Conservation (phyloP, 2,888 invertebrate genomes). For the Augochlorella aurata region DNA sequence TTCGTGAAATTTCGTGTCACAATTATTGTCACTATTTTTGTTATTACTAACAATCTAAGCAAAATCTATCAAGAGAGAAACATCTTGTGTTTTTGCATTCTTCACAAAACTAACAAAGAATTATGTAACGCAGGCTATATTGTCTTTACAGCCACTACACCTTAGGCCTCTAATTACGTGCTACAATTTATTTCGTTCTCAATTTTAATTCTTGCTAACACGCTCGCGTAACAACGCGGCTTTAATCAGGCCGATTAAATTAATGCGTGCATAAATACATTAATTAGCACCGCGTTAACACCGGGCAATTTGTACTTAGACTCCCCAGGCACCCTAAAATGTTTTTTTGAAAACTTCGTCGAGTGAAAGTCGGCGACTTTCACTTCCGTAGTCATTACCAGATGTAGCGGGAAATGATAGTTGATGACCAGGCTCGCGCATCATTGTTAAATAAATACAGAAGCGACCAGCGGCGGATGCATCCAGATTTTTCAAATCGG, state of each 20-base stretch:
- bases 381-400: constrained; percentile 24
- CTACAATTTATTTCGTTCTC: background rate
- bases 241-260: background rate
- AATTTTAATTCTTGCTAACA: background rate
- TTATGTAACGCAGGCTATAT: background rate
- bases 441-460: constrained; percentile 8
- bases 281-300: background rate
- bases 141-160: background rate
- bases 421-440: constrained; percentile 13
- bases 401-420: constrained; percentile 15
- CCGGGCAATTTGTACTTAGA: background rate
- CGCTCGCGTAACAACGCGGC: background rate
- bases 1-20: no score
- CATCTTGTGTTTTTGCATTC: background rate
- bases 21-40: no score
- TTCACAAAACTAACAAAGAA: background rate
- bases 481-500: background rate
- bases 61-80: background rate
- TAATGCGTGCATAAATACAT: background rate
- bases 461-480: background rate
- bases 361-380: constrained; percentile 21
- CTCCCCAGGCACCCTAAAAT: background rate
- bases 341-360: constrained; percentile 19
- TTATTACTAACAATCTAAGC: background rate
- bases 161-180: background rate